phyloP scores from a whole-genome alignment of 2,797 vertebrate species.

The Psittacula derbiana region DNA sequence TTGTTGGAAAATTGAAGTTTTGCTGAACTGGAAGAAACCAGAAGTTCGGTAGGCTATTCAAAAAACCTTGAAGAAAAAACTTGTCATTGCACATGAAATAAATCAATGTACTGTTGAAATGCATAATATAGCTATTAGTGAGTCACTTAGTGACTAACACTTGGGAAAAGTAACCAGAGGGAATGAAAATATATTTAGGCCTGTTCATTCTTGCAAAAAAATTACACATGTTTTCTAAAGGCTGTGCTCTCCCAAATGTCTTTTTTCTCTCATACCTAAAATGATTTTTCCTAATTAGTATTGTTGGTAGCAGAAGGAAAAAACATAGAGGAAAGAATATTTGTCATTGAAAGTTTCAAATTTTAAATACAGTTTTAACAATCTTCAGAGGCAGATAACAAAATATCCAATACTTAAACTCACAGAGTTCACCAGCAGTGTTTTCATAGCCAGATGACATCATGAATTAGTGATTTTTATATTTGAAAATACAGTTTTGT shows the following conservation, averaged over 20 bases:
- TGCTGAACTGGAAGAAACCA: neutral
- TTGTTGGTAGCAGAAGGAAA: neutral
- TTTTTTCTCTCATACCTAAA: neutral
- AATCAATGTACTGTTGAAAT: slow-evolving; percentile 11
- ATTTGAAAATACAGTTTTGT: neutral
- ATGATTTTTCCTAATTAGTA: neutral
- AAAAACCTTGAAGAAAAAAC: neutral
- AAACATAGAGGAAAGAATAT: neutral
- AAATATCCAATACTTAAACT: neutral
- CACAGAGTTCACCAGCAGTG: neutral
- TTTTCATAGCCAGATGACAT: neutral
- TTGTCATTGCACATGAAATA: neutral
- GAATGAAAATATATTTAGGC: slow-evolving; percentile 11
- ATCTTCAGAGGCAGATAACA: neutral
- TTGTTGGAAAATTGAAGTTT: neutral
- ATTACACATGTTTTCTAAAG: neutral
- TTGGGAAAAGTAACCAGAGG: neutral
- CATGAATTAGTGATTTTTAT: neutral
- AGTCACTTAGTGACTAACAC: neutral
- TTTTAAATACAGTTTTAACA: neutral
- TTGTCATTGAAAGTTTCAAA: neutral
- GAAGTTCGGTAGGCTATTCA: neutral
- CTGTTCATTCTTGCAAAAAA: neutral
- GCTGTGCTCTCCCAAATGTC: neutral
- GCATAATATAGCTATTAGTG: slow-evolving; percentile 18